Percentiles rank a stretch among this genome's conserved stretches.
Conservation (phyloP, 2,888 invertebrate species). For the Ennomos erosarius region DNA sequence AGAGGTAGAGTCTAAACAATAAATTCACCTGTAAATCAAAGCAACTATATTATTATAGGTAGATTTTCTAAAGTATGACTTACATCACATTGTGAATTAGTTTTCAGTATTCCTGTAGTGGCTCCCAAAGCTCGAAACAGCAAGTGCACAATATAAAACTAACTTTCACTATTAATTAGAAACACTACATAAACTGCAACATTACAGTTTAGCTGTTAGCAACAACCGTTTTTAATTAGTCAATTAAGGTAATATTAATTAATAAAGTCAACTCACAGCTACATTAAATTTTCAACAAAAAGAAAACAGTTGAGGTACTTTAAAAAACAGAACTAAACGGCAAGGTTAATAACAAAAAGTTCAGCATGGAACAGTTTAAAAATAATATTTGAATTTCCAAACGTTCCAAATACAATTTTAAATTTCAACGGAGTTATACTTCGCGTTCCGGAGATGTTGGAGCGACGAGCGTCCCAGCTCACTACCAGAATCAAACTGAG, state of each 20-base stretch:
- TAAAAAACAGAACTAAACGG: not conserved
- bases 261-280: constrained; percentile 2
- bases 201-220: too few species aligned
- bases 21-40: too few species aligned
- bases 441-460: not conserved
- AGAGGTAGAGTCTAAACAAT: too few species aligned
- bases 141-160: constrained; percentile 3
- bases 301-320: not conserved
- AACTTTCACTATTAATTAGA: constrained; percentile 5
- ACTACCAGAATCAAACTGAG: constrained; percentile 19
- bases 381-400: not conserved
- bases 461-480: constrained; percentile 11
- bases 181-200: not conserved
- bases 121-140: constrained; percentile 1
- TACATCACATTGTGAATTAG: constrained; percentile 18
- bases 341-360: not conserved
- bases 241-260: not conserved
- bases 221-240: too few species aligned
- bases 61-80: not conserved
- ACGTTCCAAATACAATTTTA: not conserved
- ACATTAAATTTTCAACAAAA: not conserved
- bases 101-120: constrained; percentile 1
- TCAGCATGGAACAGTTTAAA: constrained; percentile 4
- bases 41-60: not conserved
- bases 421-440: constrained; percentile 5